Evolutionary conservation across 2,888 invertebrate species (phyloP).

Genomic region (Tridacna crocea): DNA sequence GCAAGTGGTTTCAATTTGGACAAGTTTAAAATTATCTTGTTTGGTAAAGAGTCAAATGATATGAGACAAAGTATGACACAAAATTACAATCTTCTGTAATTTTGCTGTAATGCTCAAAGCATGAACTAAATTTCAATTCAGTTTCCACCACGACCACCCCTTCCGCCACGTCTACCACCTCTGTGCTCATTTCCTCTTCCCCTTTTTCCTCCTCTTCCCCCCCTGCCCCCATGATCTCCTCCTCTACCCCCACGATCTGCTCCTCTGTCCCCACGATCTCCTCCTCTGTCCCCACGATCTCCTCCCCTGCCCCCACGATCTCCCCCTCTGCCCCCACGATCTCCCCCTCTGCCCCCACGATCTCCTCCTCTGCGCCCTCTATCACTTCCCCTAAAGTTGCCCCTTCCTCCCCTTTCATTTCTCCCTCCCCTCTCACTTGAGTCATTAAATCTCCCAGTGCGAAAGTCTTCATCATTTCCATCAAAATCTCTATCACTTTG

Average conservation of each 20-base stretch:
- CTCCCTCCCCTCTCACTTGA: conserved; percentile 19
- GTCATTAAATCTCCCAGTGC: conserved; percentile 10
- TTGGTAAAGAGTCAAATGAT: background rate
- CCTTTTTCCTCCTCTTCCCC: conserved; percentile 35
- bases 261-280: conserved; percentile 4
- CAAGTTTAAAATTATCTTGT: no score
- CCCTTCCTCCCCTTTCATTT: conserved; percentile 11
- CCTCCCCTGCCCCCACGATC: conserved; percentile 2
- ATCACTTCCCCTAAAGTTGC: conserved; percentile 31
- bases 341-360: conserved; percentile 9
- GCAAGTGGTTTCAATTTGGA: no score
- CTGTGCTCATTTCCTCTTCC: background rate
- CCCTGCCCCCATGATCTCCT: background rate
- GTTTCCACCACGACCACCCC: conserved; percentile 25
- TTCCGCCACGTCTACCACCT: conserved; percentile 17
- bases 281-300: conserved; percentile 11
- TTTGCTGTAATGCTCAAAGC: background rate
- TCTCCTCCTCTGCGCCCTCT: conserved; percentile 22
- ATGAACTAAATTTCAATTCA: background rate
- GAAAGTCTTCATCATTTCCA: conserved; percentile 29
- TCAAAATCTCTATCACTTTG: conserved; percentile 34
- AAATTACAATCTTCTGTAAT: no score
- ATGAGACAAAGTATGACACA: no score
- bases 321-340: conserved; percentile 2
- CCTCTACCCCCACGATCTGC: conserved; percentile 15